Conservation (phyloP, 2,113 vertebrate species). For the Sitta europaea region DNA sequence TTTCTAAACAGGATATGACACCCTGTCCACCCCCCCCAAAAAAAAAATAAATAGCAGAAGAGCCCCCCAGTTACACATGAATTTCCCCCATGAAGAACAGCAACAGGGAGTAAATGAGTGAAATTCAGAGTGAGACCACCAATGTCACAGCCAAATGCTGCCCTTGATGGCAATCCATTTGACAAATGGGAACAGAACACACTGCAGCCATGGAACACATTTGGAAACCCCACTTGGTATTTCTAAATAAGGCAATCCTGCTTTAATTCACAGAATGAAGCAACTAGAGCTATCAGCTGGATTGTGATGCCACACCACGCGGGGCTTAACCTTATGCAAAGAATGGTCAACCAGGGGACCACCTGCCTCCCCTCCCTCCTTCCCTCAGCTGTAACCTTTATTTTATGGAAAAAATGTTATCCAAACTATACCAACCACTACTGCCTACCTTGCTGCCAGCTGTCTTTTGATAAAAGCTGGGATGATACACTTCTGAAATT, state of each 20-base stretch:
- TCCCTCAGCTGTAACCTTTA: background rate
- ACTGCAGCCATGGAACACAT: background rate
- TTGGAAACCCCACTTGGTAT: background rate
- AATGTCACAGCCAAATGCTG: background rate
- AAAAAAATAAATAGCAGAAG: background rate
- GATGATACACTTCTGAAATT: background rate
- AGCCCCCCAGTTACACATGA: background rate
- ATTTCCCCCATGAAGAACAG: background rate
- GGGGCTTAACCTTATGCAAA: background rate
- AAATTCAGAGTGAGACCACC: background rate
- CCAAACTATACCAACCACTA: background rate
- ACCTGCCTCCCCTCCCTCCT: background rate
- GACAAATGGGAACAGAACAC: background rate
- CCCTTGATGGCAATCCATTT: background rate
- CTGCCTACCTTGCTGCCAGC: background rate
- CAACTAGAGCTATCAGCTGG: background rate
- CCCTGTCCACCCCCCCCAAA: rapidly evolving
- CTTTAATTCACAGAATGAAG: background rate
- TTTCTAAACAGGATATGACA: background rate
- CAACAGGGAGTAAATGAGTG: rapidly evolving
- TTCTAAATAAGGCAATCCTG: background rate
- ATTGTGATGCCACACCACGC: background rate
- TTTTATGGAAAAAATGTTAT: background rate
- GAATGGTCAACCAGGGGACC: background rate
- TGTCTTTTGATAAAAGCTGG: background rate